Conservation (phyloP, 2,797 vertebrate genomes). For the Strix occidentalis region DNA sequence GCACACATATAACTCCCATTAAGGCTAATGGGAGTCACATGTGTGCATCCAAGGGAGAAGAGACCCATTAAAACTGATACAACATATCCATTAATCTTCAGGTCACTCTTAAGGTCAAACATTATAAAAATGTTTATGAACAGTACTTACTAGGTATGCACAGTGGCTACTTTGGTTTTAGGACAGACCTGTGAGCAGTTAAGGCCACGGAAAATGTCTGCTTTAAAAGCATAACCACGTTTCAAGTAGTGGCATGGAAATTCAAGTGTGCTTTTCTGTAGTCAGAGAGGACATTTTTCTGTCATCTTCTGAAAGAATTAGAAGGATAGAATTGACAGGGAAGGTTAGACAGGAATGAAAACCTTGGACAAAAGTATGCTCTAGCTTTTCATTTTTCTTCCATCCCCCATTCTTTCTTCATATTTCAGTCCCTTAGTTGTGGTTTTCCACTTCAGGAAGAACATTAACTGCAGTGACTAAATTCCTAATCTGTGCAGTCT, state of each 20-base stretch:
- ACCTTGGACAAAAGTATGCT: slow-evolving; percentile 19
- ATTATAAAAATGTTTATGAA: slow-evolving; percentile 69
- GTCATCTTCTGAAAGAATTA: slow-evolving; percentile 31
- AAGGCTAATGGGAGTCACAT: slow-evolving; percentile 66
- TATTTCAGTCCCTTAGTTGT: not conserved
- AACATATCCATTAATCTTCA: slow-evolving; percentile 64
- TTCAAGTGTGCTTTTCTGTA: slow-evolving; percentile 24
- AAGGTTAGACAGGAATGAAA: slow-evolving; percentile 39
- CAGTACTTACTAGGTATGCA: slow-evolving; percentile 46
- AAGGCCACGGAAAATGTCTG: slow-evolving; percentile 42
- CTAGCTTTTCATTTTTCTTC: slow-evolving; percentile 28
- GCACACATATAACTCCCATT: slow-evolving; percentile 54
- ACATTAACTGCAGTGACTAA: slow-evolving; percentile 9
- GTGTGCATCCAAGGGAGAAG: slow-evolving; percentile 55
- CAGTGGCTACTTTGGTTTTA: not conserved
- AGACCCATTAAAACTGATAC: slow-evolving; percentile 62
- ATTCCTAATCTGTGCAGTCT: not conserved
- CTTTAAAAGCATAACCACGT: slow-evolving; percentile 44
- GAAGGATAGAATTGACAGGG: slow-evolving; percentile 7
- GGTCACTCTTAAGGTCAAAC: slow-evolving; percentile 63
- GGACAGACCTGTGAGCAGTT: slow-evolving; percentile 14
- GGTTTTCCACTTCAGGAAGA: slow-evolving; percentile 9
- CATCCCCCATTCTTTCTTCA: not conserved
- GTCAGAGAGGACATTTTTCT: slow-evolving; percentile 15
- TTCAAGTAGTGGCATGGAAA: slow-evolving; percentile 27